Base-by-base conservation (phyloP, 2,888 invertebrate genomes). In the Stramonita haemastoma region DNA sequence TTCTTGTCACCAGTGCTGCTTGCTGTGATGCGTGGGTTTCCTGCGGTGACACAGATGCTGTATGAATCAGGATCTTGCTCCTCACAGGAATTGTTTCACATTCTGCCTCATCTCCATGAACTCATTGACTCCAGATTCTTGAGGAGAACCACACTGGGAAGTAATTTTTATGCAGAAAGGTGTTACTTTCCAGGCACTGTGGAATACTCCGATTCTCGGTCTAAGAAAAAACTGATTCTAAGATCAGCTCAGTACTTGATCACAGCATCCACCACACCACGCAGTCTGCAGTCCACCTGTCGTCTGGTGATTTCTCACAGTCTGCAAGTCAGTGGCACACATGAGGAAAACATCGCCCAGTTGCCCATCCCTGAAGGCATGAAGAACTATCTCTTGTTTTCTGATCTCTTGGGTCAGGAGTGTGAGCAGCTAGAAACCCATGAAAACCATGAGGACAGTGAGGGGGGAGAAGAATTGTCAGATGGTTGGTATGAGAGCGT, bases 301-400 rank as follows among this genome's bases (percentile, higher is more conserved):
- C 84, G 84, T 26, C 84, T 84, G 84, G 84, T 84, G 84, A 84
- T 84, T 34, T 84, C 84, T n/a, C 84, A 56, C 56, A 26, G 56
- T 56, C 56, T 84, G 34, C 8, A 17, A 8, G n/a, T 84, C 56
- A 13, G 84, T 34, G 13, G 56, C 26, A 6, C 26, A 17, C 84
- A 56, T n/a, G 32, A 84, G 26, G 2, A 56, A 56, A 26, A 57
- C 26, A 26, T 34, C n/a, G 13, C 46, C 15, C 84, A 84, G 84
- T 56, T 84, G 13, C 84, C 84, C 56, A 29, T 84, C 32, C 22
- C n/a, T 11, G n/a, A 84, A 17, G 26, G 46, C 56, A 1, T 84
- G 84, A 84, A 56, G 56, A 29, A 57, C 56, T 84, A 84, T n/a
- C 22, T 84, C 56, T 15, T 56, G 26, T 84, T 84, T 56, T 56